Conservation (phyloP, 2,888 invertebrate genomes). For the Lithophane semibrunnea region DNA sequence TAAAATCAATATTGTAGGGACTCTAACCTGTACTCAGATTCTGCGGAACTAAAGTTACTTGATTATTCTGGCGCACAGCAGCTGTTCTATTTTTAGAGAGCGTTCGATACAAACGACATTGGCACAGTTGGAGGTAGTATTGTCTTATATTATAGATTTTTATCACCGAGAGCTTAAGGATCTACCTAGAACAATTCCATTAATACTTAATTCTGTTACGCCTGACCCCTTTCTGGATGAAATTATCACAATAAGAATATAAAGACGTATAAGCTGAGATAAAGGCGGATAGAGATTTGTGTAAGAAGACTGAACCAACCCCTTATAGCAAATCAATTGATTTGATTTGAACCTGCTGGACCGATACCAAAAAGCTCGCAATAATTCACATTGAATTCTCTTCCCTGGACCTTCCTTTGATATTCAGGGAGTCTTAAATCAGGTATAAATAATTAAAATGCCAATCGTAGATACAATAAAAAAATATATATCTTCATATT, state of each 20-base stretch:
- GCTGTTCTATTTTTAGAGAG: conserved; percentile 51
- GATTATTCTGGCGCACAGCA: conserved; percentile 42
- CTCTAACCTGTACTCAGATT: conserved; percentile 9
- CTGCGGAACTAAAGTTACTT: conserved; percentile 29
- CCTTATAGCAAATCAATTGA: neutral
- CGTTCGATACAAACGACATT: conserved; percentile 50
- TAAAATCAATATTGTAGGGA: conserved; percentile 15
- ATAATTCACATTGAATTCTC: neutral
- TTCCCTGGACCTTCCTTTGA: neutral
- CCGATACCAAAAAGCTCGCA: neutral
- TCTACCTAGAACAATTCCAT: conserved; percentile 31
- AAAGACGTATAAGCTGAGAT: neutral
- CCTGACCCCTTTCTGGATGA: conserved; percentile 7
- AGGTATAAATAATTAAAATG: neutral
- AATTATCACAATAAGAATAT: conserved; percentile 12
- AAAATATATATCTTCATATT: neutral
- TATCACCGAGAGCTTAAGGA: conserved; percentile 32
- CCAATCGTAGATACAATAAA: neutral
- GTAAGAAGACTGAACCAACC: neutral
- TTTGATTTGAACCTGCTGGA: neutral
- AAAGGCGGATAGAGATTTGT: neutral
- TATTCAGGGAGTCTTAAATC: neutral
- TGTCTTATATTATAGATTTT: conserved; percentile 37
- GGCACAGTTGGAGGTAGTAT: conserved; percentile 16
- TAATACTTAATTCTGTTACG: conserved; percentile 31